phyloP scores from a whole-genome alignment of 2,888 invertebrate genomes.

The Acleris emargana region DNA sequence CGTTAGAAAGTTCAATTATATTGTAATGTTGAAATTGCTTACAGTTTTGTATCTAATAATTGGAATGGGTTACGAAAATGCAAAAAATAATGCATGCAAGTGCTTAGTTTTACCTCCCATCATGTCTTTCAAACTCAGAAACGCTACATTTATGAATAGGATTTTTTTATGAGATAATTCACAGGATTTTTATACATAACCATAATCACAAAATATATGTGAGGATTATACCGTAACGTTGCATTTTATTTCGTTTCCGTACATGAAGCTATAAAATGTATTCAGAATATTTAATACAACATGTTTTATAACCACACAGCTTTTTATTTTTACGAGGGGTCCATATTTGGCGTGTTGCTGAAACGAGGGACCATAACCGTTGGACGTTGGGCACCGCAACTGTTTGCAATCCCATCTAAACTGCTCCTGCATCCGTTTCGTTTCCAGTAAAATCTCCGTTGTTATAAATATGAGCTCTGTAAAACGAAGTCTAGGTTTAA shows the following conservation, averaged over 20 bases:
- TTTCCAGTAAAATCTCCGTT: slow-evolving; percentile 46
- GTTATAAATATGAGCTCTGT: slow-evolving; percentile 52
- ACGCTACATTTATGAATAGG: too few species aligned
- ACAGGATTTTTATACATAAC: slow-evolving; percentile 7
- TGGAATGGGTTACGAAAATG: too few species aligned
- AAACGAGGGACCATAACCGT: slow-evolving; percentile 78
- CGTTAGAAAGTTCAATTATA: too few species aligned
- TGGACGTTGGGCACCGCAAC: slow-evolving; percentile 77
- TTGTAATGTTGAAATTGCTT: too few species aligned
- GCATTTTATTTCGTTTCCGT: slow-evolving; percentile 24
- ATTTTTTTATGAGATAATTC: background rate
- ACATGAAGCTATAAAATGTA: slow-evolving; percentile 27
- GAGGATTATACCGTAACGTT: slow-evolving; percentile 5
- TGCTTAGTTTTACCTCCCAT: too few species aligned
- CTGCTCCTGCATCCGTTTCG: slow-evolving; percentile 58
- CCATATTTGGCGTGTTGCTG: slow-evolving; percentile 77
- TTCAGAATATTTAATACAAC: slow-evolving; percentile 43
- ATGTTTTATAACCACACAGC: slow-evolving; percentile 66
- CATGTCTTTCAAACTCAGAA: too few species aligned
- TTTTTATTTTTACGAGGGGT: slow-evolving; percentile 76
- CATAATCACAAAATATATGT: slow-evolving; percentile 6
- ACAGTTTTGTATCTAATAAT: too few species aligned
- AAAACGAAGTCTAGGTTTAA: slow-evolving; percentile 46
- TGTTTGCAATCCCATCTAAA: slow-evolving; percentile 73
- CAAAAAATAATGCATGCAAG: too few species aligned